Conservation (phyloP, 1,140 invertebrate species). For the Paraescarpia echinospica region DNA sequence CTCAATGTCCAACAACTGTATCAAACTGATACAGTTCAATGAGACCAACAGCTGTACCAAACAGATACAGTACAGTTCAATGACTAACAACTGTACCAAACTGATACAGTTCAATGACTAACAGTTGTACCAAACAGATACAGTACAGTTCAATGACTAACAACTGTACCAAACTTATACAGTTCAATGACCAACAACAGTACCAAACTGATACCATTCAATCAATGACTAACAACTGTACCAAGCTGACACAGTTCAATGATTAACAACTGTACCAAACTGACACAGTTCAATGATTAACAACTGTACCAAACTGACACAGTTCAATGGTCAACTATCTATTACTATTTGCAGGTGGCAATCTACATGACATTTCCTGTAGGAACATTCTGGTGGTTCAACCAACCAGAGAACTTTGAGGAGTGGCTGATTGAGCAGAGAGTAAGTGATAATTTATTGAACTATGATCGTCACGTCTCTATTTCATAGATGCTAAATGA, state of each 20-base stretch:
- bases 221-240: not conserved
- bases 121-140: too few relatives aligned
- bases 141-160: too few relatives aligned
- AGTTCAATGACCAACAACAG: too few relatives aligned
- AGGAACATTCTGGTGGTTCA: slow-evolving; percentile 47
- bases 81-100: too few relatives aligned
- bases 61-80: too few relatives aligned
- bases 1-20: too few relatives aligned
- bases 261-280: not conserved
- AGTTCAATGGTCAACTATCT: not conserved
- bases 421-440: slow-evolving; percentile 19
- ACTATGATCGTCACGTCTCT: not conserved
- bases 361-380: slow-evolving; percentile 44
- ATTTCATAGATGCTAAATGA: not conserved
- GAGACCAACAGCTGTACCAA: too few relatives aligned
- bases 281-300: not conserved
- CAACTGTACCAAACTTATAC: too few relatives aligned
- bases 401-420: slow-evolving; percentile 45
- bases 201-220: too few relatives aligned
- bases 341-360: slow-evolving; percentile 32
- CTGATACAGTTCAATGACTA: too few relatives aligned
- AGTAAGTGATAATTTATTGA: not conserved
- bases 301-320: not conserved
- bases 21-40: too few relatives aligned
- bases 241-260: not conserved